Evolutionary conservation across 2,797 vertebrate genomes (phyloP).

Genomic region (Hippocampus kuda): DNA sequence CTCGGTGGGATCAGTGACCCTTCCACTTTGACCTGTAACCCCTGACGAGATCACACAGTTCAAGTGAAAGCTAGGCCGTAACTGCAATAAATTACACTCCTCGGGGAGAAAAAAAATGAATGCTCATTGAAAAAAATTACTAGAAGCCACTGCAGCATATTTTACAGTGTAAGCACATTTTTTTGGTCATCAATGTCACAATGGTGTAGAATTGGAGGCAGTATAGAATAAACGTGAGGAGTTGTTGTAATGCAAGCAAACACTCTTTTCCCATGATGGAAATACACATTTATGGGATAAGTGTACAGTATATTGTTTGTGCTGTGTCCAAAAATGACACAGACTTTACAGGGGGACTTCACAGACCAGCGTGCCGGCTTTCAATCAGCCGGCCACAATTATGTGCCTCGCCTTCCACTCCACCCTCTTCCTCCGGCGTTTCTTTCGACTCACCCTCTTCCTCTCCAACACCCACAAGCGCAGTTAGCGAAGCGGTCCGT

Average conservation of each 20-base stretch:
- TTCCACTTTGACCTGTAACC: slow-evolving; percentile 40
- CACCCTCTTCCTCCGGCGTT: slow-evolving; percentile 56
- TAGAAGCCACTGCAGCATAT: not conserved
- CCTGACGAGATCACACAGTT: slow-evolving; percentile 30
- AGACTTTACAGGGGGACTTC: slow-evolving; percentile 25
- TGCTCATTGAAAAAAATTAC: not conserved
- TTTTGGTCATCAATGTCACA: not conserved
- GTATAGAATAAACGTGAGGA: not conserved
- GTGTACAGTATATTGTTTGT: not conserved
- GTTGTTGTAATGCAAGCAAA: not conserved
- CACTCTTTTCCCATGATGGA: not conserved
- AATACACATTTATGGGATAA: not conserved
- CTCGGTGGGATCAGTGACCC: slow-evolving; percentile 46
- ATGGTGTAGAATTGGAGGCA: not conserved
- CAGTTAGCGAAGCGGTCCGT: slow-evolving; percentile 3
- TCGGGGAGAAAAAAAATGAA: not conserved
- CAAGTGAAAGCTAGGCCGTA: slow-evolving; percentile 11
- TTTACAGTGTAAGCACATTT: not conserved
- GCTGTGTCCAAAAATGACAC: not conserved
- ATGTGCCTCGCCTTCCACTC: slow-evolving; percentile 61
- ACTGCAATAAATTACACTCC: not conserved
- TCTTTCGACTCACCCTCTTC: slow-evolving; percentile 32
- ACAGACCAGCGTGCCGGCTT: slow-evolving; percentile 57
- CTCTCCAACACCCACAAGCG: slow-evolving; percentile 25
- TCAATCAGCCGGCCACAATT: slow-evolving; percentile 66